A percentile compares a stretch with the other conserved stretches of the same genome.
Evolutionary conservation across 1,140 invertebrate genomes (phyloP).

Genomic region (Nasonia giraulti): DNA sequence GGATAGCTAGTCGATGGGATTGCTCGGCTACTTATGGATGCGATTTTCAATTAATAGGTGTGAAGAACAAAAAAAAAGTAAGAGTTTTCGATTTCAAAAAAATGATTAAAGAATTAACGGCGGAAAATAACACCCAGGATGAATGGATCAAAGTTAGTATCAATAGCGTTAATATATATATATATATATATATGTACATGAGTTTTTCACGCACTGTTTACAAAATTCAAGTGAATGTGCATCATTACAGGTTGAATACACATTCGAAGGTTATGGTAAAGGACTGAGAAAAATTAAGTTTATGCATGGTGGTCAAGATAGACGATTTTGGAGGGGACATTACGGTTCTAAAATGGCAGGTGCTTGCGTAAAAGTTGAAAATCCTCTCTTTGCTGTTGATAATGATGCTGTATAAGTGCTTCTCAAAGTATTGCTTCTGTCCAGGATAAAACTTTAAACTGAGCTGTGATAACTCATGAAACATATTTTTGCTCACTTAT

Average conservation of each 20-base stretch:
- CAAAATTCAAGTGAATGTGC: neutral
- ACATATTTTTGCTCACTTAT: neutral
- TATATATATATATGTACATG: neutral
- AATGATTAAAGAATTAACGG: constrained; percentile 50
- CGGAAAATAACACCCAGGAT: constrained; percentile 59
- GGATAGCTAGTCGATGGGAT: constrained; percentile 62
- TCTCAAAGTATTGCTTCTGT: neutral
- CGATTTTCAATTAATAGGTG: constrained; percentile 50
- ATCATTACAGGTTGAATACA: constrained; percentile 57
- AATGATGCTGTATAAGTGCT: neutral
- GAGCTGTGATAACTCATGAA: neutral
- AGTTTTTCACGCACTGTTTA: constrained; percentile 1
- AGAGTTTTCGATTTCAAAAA: constrained; percentile 45
- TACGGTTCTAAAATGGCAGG: constrained; percentile 82
- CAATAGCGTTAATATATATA: neutral
- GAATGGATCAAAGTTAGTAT: constrained; percentile 62
- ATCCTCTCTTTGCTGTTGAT: constrained; percentile 47
- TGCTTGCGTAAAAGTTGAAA: constrained; percentile 71
- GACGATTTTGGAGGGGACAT: constrained; percentile 79
- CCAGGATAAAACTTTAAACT: neutral
- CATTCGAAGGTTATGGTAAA: constrained; percentile 63
- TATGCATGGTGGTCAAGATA: constrained; percentile 73
- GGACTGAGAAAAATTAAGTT: constrained; percentile 64
- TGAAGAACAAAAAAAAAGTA: constrained; percentile 44
- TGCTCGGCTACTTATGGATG: constrained; percentile 62